These are phyloP conservation scores for Drosophila bunnanda DNA, from an alignment of 2,888 invertebrate genomes.

Conservation along the genomic window DNA sequence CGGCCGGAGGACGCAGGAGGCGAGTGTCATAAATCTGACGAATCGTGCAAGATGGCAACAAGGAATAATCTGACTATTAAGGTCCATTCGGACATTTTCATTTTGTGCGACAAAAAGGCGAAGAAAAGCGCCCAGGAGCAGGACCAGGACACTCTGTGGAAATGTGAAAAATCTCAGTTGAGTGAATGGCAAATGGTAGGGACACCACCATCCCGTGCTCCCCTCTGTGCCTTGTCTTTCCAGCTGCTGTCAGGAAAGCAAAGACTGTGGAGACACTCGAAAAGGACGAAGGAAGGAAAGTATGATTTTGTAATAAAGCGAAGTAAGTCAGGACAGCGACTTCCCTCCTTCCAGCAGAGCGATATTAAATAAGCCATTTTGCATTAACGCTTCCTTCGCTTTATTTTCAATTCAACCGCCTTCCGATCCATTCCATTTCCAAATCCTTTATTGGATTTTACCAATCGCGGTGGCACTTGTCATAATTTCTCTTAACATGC, in stretches of 20 bases:
- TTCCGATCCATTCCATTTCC: neutral
- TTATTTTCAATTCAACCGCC: neutral
- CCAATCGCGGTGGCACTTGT: conserved; percentile 13
- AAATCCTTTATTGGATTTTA: conserved; percentile 20
- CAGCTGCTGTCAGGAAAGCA: conserved; percentile 14
- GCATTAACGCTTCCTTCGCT: conserved; percentile 9
- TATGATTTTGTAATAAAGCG: conserved; percentile 40
- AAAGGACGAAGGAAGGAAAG: conserved; percentile 12
- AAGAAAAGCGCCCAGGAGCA: neutral
- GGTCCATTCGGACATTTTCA: conserved; percentile 44
- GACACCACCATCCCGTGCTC: neutral
- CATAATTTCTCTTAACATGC: conserved; percentile 36
- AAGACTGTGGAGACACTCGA: conserved; percentile 1
- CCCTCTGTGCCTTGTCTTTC: neutral
- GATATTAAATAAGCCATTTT: conserved; percentile 35
- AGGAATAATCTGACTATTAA: conserved; percentile 50
- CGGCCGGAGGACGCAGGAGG: conserved; percentile 7
- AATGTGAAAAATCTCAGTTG: conserved; percentile 29
- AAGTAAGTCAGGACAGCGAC: conserved; percentile 18
- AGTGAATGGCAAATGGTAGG: conserved; percentile 29
- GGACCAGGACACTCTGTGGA: conserved; percentile 7
- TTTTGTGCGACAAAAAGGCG: conserved; percentile 9
- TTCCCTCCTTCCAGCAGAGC: neutral
- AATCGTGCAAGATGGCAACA: conserved; percentile 41
- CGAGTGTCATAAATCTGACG: conserved; percentile 47